Evolutionary conservation across 37 sponge, comb jelly and placozoan genomes (phyloP).

Genomic region (Beroe forskalii): DNA sequence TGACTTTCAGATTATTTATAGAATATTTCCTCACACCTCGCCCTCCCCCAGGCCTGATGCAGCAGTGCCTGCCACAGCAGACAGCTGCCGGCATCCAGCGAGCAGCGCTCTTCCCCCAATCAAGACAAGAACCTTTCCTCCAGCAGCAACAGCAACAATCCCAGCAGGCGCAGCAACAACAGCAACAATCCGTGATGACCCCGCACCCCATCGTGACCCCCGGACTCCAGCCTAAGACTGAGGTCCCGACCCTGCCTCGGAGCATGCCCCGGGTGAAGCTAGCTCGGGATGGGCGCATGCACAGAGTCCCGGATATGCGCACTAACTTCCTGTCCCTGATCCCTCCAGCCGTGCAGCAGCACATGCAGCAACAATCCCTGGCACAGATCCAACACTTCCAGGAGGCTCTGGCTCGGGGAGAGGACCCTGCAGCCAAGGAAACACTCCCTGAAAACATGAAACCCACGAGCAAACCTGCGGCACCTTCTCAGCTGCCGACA

Average conservation of each 20-base stretch:
- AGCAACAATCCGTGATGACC: neutral
- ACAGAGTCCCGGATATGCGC: conserved; percentile 42
- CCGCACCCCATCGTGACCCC: neutral
- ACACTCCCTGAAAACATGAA: conserved; percentile 58
- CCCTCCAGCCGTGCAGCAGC: conserved; percentile 62
- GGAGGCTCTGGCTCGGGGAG: conserved; percentile 26
- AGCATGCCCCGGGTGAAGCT: conserved; percentile 30
- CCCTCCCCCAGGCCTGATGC: conserved; percentile 48
- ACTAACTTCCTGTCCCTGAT: neutral
- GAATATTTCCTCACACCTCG: too few species aligned
- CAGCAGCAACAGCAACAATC: conserved; percentile 50
- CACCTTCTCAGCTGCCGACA: too few species aligned
- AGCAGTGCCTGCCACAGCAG: conserved; percentile 6
- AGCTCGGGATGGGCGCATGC: conserved; percentile 32
- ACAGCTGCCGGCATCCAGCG: neutral
- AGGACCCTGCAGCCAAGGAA: conserved; percentile 26
- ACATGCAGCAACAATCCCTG: conserved; percentile 65
- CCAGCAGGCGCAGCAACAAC: neutral
- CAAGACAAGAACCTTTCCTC: conserved; percentile 15
- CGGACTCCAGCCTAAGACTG: neutral
- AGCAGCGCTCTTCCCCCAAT: conserved; percentile 2
- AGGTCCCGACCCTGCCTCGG: neutral
- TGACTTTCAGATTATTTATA: too few species aligned
- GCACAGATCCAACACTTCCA: conserved; percentile 57
- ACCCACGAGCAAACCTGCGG: conserved; percentile 3